Base-by-base conservation (phyloP, 2,888 invertebrate genomes). In the Agrochola circellaris region DNA sequence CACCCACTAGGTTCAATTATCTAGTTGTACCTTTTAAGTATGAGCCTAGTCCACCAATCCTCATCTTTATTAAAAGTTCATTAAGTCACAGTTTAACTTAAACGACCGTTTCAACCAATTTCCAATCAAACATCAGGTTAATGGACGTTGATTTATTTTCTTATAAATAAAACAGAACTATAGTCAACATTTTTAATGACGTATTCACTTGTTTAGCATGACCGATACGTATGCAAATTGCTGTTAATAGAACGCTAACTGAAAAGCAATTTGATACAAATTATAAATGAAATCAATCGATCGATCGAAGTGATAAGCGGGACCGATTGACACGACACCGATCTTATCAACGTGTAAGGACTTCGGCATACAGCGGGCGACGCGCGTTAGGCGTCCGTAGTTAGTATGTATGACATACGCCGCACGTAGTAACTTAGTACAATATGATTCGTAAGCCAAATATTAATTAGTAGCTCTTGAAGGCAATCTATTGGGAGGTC, bases 191-290 rank as follows among this genome's bases (percentile, higher is more conserved):
- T 74, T 77, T 77, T 78, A 83, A 68, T 75, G 74, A 71, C 76
- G 73, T 78, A 60, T 71, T 73, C 65, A 73, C 70, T 78, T 71
- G 71, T 73, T 74, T 71, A 81, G 34, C 70, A 61, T 76, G 73
- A 75, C 77, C 62, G 83, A 82, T 87, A 82, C 48, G 70, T 73
- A 88, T 87, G 85, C 79, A 87, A 87, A 87, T 88, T n/a, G 75
- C 8, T 26, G 38, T 65, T 86, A 88, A 84, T 87, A 72, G 79
- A 71, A 77, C 68, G 74, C 71, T 86, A 78, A 82, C 79, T 73
- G 79, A 65, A 75, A 88, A 68, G 67, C 85, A 82, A 83, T 85
- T 80, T 83, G 64, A 85, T 76, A 76, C 75, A 76, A 84, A 83
- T 85, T 87, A 84, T 82, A 73, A 82, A 80, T 81, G 75, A 81